These are phyloP conservation scores for Isaurus tuberculatus DNA, from an alignment of 92 coral and sea anemone species.

Conservation along the genomic window DNA sequence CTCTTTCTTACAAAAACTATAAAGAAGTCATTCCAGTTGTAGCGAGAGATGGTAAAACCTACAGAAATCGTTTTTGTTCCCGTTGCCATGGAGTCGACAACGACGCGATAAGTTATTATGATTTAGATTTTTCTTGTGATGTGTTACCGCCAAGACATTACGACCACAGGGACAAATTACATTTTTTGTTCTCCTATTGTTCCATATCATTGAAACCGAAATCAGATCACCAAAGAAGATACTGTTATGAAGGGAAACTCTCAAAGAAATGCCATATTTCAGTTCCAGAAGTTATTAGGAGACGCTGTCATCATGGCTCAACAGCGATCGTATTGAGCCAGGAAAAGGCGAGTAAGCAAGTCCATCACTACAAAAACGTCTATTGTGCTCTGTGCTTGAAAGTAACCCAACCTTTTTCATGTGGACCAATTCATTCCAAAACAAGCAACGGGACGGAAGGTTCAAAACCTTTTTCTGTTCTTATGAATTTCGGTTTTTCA, in stretches of 20 bases:
- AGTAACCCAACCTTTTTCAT: constrained; percentile 31
- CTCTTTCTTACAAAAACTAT: constrained; percentile 6
- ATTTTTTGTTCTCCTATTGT: neutral
- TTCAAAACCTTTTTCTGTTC: neutral
- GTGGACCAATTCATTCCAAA: constrained; percentile 16
- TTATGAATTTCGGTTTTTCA: constrained; percentile 36
- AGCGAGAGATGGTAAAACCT: constrained; percentile 50
- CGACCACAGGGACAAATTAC: neutral
- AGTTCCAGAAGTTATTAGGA: neutral
- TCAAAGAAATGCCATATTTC: neutral
- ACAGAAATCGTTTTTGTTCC: constrained; percentile 65
- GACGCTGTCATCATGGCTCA: neutral
- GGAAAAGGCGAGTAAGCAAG: neutral
- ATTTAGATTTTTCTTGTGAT: neutral
- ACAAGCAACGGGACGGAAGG: no score
- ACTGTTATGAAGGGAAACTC: neutral
- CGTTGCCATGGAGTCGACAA: constrained; percentile 45
- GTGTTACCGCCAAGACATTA: neutral
- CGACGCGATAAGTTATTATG: neutral
- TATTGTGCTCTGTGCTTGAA: constrained; percentile 47
- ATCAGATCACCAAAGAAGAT: neutral
- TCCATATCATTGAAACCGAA: neutral
- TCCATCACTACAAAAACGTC: constrained; percentile 50
- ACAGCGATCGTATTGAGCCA: neutral
- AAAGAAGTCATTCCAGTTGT: constrained; percentile 52